Percentiles rank a stretch among this genome's conserved stretches.
phyloP scores from a whole-genome alignment of 2,113 vertebrate genomes.

The Bungarus multicinctus region DNA sequence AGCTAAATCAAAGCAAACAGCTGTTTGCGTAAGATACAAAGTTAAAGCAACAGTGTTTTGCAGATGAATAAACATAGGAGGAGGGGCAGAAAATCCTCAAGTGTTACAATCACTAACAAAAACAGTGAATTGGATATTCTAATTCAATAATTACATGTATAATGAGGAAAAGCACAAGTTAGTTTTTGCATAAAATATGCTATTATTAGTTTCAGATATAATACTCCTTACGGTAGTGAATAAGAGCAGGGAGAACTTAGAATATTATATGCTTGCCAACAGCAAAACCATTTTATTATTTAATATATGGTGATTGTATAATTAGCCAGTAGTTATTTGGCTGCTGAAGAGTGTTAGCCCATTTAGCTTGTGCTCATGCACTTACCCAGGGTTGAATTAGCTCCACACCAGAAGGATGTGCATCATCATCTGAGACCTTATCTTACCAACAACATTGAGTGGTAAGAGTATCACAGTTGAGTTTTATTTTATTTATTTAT shows the following conservation, averaged over 20 bases:
- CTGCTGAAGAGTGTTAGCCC: no score
- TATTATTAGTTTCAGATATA: constrained; percentile 7
- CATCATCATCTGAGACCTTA: no score
- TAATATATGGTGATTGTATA: not conserved
- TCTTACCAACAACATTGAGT: no score
- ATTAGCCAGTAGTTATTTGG: not conserved
- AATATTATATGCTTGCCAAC: not conserved
- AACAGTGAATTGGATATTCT: constrained; percentile 47
- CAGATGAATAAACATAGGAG: constrained; percentile 48
- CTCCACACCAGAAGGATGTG: no score
- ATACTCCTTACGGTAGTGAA: not conserved
- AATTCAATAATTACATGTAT: constrained; percentile 32
- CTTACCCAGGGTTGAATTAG: no score
- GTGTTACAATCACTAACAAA: constrained; percentile 45
- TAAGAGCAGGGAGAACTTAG: not conserved
- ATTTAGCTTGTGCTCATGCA: no score
- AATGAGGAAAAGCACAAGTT: constrained; percentile 38
- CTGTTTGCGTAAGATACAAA: constrained; percentile 56
- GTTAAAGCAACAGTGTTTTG: constrained; percentile 47
- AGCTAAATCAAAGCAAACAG: constrained; percentile 56
- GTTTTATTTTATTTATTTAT: no score
- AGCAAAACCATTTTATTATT: not conserved
- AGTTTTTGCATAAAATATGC: constrained; percentile 24
- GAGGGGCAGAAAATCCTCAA: not conserved
- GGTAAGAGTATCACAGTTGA: no score